Base-by-base conservation (phyloP, 2,888 invertebrate genomes). In the Agapetus fuscipes region DNA sequence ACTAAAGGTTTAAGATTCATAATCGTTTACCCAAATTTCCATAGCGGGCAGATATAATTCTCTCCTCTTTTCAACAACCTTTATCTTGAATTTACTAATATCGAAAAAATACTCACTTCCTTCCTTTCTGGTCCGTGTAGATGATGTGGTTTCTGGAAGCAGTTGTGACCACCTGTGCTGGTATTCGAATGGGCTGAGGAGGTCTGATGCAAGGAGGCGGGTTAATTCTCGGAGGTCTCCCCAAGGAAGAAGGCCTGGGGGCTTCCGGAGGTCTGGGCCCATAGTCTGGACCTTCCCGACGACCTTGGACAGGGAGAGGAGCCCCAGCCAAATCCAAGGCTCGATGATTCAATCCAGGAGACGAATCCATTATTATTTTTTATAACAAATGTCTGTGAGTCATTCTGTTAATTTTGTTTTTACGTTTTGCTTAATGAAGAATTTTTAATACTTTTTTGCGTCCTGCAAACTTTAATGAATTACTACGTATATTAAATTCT, bases 51-150 rank as follows among this genome's bases (percentile, higher is more conserved):
- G n/a, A n/a, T n/a, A n/a, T n/a, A n/a, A n/a, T n/a, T n/a, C n/a
- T n/a, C n/a, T n/a, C n/a, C n/a, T n/a, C n/a, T n/a, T n/a, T n/a
- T n/a, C n/a, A n/a, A n/a, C n/a, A n/a, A n/a, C n/a, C n/a, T n/a
- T n/a, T n/a, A n/a, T n/a, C n/a, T n/a, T n/a, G n/a, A n/a, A n/a
- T n/a, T n/a, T n/a, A n/a, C n/a, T n/a, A n/a, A n/a, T n/a, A n/a
- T n/a, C n/a, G n/a, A 20, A 20, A 20, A 20, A 20, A 20, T 56
- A 67, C 70, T 69, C 50, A 70, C 70, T 70, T 70, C 49, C 68
- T 58, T 46, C 70, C 70, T 50, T 69, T 70, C 45, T 70, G 69
- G 48, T 70, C 70, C 25, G 70, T 70, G 53, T 69, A 70, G 51
- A 70, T 64, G 48, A 70, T 70, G 49, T 70, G 70, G 50, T 68